phyloP scores from a whole-genome alignment of 2,888 invertebrate genomes.

The Netelia melanura region DNA sequence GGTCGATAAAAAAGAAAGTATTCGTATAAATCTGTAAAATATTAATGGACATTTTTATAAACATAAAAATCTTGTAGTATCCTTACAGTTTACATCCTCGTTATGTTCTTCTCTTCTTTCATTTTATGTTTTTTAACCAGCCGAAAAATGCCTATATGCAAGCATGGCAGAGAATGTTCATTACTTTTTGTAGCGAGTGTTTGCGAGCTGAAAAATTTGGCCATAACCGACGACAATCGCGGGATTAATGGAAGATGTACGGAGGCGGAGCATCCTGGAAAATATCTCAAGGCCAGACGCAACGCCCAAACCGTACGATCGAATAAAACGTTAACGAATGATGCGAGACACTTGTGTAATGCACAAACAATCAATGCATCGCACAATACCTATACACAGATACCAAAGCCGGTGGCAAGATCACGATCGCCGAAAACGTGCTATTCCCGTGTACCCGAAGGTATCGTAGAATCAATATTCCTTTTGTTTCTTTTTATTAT shows the following conservation, averaged over 20 bases:
- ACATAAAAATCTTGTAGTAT: constrained; percentile 22
- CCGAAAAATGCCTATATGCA: constrained; percentile 70
- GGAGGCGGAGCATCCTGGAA: constrained; percentile 78
- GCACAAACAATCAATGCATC: constrained; percentile 79
- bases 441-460: constrained; percentile 80
- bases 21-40: constrained; percentile 31
- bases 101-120: constrained; percentile 40
- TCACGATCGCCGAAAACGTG: constrained; percentile 81
- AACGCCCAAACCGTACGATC: constrained; percentile 74
- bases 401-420: constrained; percentile 79
- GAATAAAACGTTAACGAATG: constrained; percentile 76
- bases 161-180: constrained; percentile 81
- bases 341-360: constrained; percentile 78
- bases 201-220: constrained; percentile 84
- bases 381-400: constrained; percentile 81
- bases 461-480: constrained; percentile 74
- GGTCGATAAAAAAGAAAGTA: background rate
- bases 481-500: constrained; percentile 48
- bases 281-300: constrained; percentile 79
- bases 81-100: constrained; percentile 20
- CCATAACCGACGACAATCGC: constrained; percentile 79
- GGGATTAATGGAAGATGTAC: constrained; percentile 76
- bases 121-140: constrained; percentile 58
- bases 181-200: constrained; percentile 82
- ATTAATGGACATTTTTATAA: constrained; percentile 16